Evolutionary conservation across 2,888 invertebrate species (phyloP).

Genomic region (Drosophila multiciliata): DNA sequence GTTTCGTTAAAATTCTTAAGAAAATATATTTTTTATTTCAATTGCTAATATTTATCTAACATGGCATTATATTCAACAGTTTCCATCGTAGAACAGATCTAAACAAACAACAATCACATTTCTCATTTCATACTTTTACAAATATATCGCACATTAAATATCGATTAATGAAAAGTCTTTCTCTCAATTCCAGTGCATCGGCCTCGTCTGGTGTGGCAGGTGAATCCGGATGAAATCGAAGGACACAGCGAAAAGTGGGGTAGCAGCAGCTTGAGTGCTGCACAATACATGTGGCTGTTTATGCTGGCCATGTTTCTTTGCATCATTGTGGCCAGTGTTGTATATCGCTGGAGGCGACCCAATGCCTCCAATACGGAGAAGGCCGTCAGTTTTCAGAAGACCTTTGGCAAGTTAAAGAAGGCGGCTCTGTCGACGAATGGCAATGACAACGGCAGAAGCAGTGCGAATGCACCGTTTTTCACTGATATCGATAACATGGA

Average conservation of each 20-base stretch:
- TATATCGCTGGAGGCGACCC: slow-evolving; percentile 40
- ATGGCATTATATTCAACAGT: background rate
- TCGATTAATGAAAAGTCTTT: background rate
- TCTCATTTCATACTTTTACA: background rate
- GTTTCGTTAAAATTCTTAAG: no score
- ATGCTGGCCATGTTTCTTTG: slow-evolving; percentile 46
- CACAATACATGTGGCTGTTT: slow-evolving; percentile 34
- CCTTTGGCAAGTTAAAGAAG: slow-evolving; percentile 32
- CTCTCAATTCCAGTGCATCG: background rate
- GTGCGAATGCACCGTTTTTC: slow-evolving; percentile 26
- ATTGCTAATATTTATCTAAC: background rate
- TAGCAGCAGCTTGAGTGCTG: slow-evolving; percentile 22
- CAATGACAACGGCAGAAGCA: background rate
- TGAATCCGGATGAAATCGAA: slow-evolving; percentile 40
- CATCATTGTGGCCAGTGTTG: slow-evolving; percentile 32
- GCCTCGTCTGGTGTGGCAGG: slow-evolving; percentile 39
- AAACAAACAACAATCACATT: background rate
- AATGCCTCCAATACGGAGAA: slow-evolving; percentile 29
- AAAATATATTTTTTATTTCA: background rate
- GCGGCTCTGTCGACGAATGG: background rate
- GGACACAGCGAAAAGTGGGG: slow-evolving; percentile 29
- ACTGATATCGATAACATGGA: slow-evolving; percentile 22
- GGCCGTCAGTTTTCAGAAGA: slow-evolving; percentile 48
- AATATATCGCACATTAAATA: background rate
- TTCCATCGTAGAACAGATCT: background rate